Base-by-base conservation (phyloP, 2,113 vertebrate genomes). In the Bambusicola thoracicus region DNA sequence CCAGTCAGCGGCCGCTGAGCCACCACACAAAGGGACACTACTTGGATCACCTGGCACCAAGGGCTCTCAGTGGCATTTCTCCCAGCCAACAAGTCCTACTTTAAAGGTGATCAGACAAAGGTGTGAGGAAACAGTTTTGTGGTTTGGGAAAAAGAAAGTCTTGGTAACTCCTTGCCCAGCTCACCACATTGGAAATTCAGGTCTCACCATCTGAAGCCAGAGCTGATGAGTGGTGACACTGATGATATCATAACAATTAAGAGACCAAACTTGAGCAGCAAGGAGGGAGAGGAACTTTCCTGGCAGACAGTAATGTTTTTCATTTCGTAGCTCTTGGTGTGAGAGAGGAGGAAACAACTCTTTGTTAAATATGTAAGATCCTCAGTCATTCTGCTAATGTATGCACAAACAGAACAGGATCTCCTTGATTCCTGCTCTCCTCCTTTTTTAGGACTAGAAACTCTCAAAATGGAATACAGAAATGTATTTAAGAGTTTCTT, bases 181-280 rank as follows among this genome's bases (percentile, higher is more conserved):
- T 90, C 59, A 85, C 49, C 12, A 34, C 20, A 49, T 25, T 20
- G 20, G 68, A 66, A 93, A 79, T 76, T 73, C 58, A 82, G 30
- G 51, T 91, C 75, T 91, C 41, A 46, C 34, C 72, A 62, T 62
- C 36, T 77, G 81, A 53, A 74, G 63, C 62, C 67, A 89, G 44
- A 79, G 67, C 19, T 82, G 70, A 76, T 89, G 81, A 87, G 44
- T 43, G 34, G 53, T 58, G 79, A 80, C 87, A 80, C 24, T 24
- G 67, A 18, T 81, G 62, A 25, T 85, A 85, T 48, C 78, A 80
- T 2, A 2, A 27, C 78, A 85, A 75, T 75, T 85, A 91, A 73
- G 58, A 95, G 61, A 91, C 59, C 70, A 81, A 94, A 94, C 84
- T 85, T 87, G 74, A 95, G 74, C 19, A 13, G 58, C 90, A 89